phyloP scores from a whole-genome alignment of 2,113 vertebrate species.

The Brachypteracias leptosomus region DNA sequence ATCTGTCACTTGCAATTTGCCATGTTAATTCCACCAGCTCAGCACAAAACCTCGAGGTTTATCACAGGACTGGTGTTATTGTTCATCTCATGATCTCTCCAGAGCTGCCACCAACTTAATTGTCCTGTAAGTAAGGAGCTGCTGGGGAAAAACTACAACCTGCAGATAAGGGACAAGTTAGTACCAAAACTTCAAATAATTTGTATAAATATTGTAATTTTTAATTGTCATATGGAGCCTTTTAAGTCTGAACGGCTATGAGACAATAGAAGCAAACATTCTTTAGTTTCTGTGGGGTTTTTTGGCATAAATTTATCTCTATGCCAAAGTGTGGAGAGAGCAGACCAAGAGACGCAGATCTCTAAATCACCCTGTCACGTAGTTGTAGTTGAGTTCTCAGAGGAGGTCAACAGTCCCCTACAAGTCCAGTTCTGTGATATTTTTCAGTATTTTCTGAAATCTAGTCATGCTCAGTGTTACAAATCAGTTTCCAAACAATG shows the following conservation, averaged over 20 bases:
- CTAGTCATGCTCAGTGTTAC: not conserved
- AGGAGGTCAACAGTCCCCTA: too few relatives aligned
- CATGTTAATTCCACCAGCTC: not conserved
- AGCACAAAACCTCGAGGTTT: not conserved
- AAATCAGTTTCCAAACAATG: not conserved
- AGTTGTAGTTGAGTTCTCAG: not conserved
- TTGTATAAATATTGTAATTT: not conserved
- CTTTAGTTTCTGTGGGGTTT: rapidly evolving
- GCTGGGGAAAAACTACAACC: not conserved
- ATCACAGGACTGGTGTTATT: not conserved
- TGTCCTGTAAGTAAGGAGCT: not conserved
- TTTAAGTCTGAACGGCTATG: not conserved
- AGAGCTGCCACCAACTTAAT: not conserved
- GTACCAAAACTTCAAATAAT: not conserved
- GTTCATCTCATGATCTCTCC: not conserved
- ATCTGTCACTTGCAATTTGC: not conserved
- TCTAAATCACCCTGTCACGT: not conserved
- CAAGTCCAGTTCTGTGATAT: not conserved
- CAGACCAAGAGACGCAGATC: not conserved
- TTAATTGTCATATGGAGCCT: not conserved
- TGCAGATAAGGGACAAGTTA: not conserved
- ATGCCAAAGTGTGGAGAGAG: not conserved
- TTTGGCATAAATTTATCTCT: too few relatives aligned
- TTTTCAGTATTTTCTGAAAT: not conserved
- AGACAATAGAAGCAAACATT: not conserved